Percentiles rank a stretch among this genome's conserved stretches.
phyloP scores from a whole-genome alignment of 2,113 vertebrate genomes.

The Columba livia region DNA sequence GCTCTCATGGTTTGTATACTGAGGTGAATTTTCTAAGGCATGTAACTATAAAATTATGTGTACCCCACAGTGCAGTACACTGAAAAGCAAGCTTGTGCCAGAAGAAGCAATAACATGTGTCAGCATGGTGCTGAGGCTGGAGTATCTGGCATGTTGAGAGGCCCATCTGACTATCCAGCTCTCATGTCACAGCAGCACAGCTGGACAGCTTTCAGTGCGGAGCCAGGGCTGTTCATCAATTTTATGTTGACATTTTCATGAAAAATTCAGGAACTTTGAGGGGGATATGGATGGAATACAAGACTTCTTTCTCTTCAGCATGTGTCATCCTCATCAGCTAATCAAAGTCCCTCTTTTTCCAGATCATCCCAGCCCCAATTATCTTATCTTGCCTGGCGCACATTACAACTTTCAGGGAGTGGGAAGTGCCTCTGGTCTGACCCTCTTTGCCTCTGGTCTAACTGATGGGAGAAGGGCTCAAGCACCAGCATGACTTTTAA shows the following conservation, averaged over 20 bases:
- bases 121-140: conserved; percentile 25
- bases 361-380: not conserved
- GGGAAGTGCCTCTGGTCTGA: not conserved
- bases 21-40: conserved; percentile 5
- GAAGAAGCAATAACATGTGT: conserved; percentile 6
- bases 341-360: not conserved
- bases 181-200: conserved; percentile 31
- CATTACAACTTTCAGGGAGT: not conserved
- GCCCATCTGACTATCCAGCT: not conserved
- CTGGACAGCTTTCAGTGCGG: conserved; percentile 24
- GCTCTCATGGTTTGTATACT: not conserved
- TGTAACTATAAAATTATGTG: not conserved
- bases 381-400: not conserved
- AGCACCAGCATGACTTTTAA: not conserved
- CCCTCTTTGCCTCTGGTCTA: not conserved
- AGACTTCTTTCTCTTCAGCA: not conserved
- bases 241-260: not conserved
- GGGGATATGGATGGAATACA: not conserved
- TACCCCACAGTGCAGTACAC: not conserved
- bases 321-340: not conserved
- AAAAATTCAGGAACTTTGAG: conserved; percentile 34
- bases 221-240: not conserved
- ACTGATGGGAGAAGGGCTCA: not conserved
- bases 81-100: conserved; percentile 36
- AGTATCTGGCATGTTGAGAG: not conserved